These are phyloP conservation scores for Rhagonycha lutea DNA, from an alignment of 2,888 invertebrate species.

Conservation along the genomic window DNA sequence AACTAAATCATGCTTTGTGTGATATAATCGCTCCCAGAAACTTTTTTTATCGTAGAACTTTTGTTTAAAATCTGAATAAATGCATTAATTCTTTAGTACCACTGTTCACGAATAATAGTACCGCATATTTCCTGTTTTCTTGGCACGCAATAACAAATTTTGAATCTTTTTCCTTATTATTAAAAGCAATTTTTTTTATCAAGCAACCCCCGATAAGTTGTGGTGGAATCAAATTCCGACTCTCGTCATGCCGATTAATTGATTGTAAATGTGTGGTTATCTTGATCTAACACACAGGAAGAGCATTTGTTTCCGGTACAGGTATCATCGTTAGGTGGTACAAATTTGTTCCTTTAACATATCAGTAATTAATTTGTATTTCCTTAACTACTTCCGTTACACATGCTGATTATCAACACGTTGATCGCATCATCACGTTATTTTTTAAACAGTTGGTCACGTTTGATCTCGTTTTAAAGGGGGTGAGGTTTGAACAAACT, in stretches of 20 bases:
- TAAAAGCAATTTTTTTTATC: background rate
- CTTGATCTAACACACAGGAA: conserved; percentile 12
- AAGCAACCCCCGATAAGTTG: background rate
- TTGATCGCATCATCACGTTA: conserved; percentile 20
- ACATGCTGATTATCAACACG: conserved; percentile 7
- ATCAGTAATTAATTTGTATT: conserved; percentile 26
- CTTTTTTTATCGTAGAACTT: background rate
- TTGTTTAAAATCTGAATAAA: background rate
- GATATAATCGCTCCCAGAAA: background rate
- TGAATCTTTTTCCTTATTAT: background rate
- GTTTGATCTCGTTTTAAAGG: background rate
- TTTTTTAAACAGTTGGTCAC: background rate
- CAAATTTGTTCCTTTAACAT: conserved; percentile 3
- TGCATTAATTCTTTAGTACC: background rate
- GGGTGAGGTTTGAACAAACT: too few relatives aligned
- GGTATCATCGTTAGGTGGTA: conserved; percentile 8
- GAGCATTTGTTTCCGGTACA: conserved; percentile 14
- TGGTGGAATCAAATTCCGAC: background rate
- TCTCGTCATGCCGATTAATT: background rate
- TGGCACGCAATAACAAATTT: background rate
- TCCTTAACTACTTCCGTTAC: conserved; percentile 25
- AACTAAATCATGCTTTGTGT: background rate
- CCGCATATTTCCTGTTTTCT: background rate
- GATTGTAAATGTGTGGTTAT: conserved; percentile 11
- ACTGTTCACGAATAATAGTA: background rate